These are phyloP conservation scores for Lacerta agilis DNA, from an alignment of 2,797 vertebrate genomes.

Conservation along the genomic window DNA sequence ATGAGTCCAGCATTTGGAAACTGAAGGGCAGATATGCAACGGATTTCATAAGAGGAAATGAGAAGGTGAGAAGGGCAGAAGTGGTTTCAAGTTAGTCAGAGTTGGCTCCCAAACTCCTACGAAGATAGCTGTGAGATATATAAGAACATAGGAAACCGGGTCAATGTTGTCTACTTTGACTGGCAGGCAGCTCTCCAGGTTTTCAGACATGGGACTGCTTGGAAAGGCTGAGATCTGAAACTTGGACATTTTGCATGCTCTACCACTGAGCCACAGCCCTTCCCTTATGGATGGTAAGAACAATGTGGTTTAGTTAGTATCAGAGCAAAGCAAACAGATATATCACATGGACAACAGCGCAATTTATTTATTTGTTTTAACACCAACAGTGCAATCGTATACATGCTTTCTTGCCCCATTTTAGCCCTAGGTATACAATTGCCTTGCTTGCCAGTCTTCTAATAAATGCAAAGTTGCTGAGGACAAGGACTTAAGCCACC, in stretches of 20 bases:
- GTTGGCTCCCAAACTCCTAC: background rate
- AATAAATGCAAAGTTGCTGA: background rate
- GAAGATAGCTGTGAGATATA: background rate
- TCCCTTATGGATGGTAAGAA: background rate
- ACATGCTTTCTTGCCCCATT: background rate
- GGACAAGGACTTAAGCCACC: background rate
- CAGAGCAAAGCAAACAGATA: background rate
- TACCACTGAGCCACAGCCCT: background rate
- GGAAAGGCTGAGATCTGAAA: background rate
- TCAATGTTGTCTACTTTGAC: no score
- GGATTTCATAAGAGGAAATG: constrained; percentile 27
- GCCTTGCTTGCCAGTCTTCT: background rate
- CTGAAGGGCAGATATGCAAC: background rate
- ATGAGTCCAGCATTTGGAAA: constrained; percentile 9
- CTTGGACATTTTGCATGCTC: background rate
- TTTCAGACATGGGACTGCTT: no score
- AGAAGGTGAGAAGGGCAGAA: background rate
- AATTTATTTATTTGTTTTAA: background rate
- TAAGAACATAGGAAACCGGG: no score
- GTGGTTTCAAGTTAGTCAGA: background rate
- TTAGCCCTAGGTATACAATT: background rate
- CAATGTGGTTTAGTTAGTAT: background rate
- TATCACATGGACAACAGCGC: background rate
- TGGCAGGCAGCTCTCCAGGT: no score
- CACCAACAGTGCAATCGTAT: background rate